These are phyloP conservation scores for Megalopta genalis DNA, from an alignment of 1,140 invertebrate genomes.

Conservation along the genomic window DNA sequence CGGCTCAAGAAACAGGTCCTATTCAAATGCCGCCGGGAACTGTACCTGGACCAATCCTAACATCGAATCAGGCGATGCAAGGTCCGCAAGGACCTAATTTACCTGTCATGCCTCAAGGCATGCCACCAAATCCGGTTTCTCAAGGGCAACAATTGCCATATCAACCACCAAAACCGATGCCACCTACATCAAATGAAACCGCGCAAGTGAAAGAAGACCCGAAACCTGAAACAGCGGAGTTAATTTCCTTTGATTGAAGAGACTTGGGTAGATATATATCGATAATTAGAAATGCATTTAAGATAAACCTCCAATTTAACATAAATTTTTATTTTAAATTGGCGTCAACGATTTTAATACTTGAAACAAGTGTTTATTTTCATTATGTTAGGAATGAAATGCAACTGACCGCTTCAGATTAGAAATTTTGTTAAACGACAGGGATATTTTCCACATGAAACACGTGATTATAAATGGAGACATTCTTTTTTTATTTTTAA, in stretches of 20 bases:
- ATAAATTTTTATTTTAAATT: slow-evolving; percentile 25
- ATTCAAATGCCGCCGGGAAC: slow-evolving; percentile 45
- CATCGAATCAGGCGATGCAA: slow-evolving; percentile 38
- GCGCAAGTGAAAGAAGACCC: slow-evolving; percentile 56
- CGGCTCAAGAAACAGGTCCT: slow-evolving; percentile 43
- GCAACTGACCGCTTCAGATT: background rate
- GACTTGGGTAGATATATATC: background rate
- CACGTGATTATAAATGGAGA: background rate
- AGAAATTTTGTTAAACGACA: background rate
- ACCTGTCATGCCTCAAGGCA: slow-evolving; percentile 42
- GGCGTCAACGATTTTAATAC: slow-evolving; percentile 4
- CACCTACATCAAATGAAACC: slow-evolving; percentile 44
- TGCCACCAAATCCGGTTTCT: slow-evolving; percentile 45
- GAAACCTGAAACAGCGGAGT: slow-evolving; percentile 74
- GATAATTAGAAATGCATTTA: slow-evolving; percentile 47
- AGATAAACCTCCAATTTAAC: slow-evolving; percentile 27
- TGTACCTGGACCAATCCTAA: slow-evolving; percentile 31
- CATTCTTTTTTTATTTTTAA: no score
- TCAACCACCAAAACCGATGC: slow-evolving; percentile 38
- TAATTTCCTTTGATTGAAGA: slow-evolving; percentile 76
- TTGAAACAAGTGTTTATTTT: slow-evolving; percentile 17
- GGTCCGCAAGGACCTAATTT: slow-evolving; percentile 43
- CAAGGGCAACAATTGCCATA: slow-evolving; percentile 56
- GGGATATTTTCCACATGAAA: background rate
- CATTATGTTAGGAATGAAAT: background rate